Evolutionary conservation across 2,113 vertebrate genomes (phyloP).

Genomic region (Peromyscus leucopus): DNA sequence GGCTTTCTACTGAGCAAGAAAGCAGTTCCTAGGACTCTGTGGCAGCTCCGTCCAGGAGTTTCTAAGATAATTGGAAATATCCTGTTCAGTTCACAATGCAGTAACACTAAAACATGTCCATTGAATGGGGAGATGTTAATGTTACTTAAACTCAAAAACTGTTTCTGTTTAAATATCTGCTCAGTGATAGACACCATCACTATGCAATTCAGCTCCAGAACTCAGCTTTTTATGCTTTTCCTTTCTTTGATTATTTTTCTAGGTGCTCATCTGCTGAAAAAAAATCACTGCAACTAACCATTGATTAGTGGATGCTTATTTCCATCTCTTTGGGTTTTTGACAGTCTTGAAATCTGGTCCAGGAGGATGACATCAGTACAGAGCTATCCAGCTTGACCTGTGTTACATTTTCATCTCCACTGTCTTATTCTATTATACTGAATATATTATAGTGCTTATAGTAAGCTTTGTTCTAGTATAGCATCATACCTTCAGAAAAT

Average conservation of each 20-base stretch:
- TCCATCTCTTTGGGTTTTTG: not conserved
- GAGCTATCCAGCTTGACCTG: too few relatives aligned
- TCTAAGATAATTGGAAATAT: accelerated
- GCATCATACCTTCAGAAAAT: too few relatives aligned
- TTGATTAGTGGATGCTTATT: not conserved
- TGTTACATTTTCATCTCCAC: not conserved
- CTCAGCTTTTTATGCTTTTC: not conserved
- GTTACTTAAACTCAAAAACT: not conserved
- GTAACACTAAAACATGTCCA: not conserved
- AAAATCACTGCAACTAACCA: not conserved
- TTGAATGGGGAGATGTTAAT: too few relatives aligned
- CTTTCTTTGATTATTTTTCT: not conserved
- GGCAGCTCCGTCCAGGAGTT: not conserved
- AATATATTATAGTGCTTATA: not conserved
- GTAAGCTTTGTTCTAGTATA: not conserved
- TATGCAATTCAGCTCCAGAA: not conserved
- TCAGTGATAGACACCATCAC: not conserved
- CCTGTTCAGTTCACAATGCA: accelerated
- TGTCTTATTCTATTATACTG: not conserved
- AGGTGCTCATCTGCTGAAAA: not conserved
- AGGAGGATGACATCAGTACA: not conserved
- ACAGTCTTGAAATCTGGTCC: not conserved
- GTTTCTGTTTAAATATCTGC: not conserved
- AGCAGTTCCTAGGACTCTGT: not conserved
- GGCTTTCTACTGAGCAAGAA: not conserved